Base-by-base conservation (phyloP, 2,888 invertebrate genomes). In the Nemurella pictetii region DNA sequence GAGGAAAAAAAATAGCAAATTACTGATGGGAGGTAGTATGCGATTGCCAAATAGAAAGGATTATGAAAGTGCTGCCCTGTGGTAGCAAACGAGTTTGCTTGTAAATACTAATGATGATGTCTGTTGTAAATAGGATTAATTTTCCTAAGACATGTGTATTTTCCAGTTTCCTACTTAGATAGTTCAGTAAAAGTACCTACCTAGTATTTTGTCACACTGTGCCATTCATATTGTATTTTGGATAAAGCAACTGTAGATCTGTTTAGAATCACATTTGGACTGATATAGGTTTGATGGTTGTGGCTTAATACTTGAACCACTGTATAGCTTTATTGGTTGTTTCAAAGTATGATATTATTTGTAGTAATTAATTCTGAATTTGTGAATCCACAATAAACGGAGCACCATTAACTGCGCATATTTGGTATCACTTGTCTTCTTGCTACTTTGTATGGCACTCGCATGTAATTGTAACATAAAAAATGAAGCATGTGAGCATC, bases 1-100 rank as follows among this genome's bases (percentile, higher is more conserved):
- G 88, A 89, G 89, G 89, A 88, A 90, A 90, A 87, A 90, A 91
- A 85, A 88, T 91, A 90, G 90, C 88, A 90, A 90, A 89, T 90
- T 90, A 88, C 89, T 90, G 85, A 91, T 92, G 89, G 92, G 92
- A 88, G 92, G 92, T 88, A 92, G 92, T 89, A 90, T 92, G 88
- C 91, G 92, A 89, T 90, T 92, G 20, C 32, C 84, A 28, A 36
- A 72, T 26, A 36, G 32, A n/a, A 78, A 27, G 29, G 27, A 27
- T 29, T 30, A 0, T 3, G 55, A 72, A 28, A 28, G 20, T 28
- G 82, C 55, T 72, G 82, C 82, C 9, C 55, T 82, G 7, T 82
- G 82, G 82, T 82, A 29, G 55, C 20, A 7, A n/a, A 78, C 5
- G 26, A 5, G 5, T 27, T 2, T 20, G 15, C 20, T 75, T 1